These are phyloP conservation scores for Phaedon cochleariae DNA, from an alignment of 2,888 invertebrate genomes.

Conservation along the genomic window DNA sequence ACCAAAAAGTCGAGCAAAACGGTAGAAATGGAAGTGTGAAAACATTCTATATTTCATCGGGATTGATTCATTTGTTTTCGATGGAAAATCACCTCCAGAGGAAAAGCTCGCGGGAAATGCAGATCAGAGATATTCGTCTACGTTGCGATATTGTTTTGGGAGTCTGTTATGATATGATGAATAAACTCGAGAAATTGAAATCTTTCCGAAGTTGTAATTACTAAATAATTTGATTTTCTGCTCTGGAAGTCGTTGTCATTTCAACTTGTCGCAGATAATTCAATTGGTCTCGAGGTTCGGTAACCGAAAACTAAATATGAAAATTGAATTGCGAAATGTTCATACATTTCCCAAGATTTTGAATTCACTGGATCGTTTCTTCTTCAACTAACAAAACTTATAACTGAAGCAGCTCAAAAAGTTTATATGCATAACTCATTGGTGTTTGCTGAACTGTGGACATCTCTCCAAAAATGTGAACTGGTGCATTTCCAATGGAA, in stretches of 20 bases:
- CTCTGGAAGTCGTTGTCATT: slow-evolving; percentile 53
- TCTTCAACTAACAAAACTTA: too few species aligned
- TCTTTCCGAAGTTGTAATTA: slow-evolving; percentile 58
- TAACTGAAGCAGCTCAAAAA: too few species aligned
- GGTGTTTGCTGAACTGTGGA: too few species aligned
- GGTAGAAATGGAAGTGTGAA: slow-evolving; percentile 33
- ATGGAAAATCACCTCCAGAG: slow-evolving; percentile 31
- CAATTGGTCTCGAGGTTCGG: slow-evolving; percentile 41
- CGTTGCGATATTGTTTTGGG: slow-evolving; percentile 26
- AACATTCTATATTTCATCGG: slow-evolving; percentile 39
- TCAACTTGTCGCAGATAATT: slow-evolving; percentile 44
- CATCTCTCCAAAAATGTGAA: too few species aligned
- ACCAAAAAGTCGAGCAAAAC: slow-evolving; percentile 35
- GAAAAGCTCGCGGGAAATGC: slow-evolving; percentile 25
- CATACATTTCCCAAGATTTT: too few species aligned
- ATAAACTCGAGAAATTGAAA: slow-evolving; percentile 38
- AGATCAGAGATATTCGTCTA: slow-evolving; percentile 18
- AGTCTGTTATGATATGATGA: slow-evolving; percentile 36
- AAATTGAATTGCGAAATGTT: too few species aligned
- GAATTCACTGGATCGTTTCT: too few species aligned
- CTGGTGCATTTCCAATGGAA: too few species aligned
- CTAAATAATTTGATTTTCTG: slow-evolving; percentile 59
- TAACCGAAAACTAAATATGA: too few species aligned
- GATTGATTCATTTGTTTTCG: slow-evolving; percentile 44
- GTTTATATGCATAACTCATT: too few species aligned